Conservation (phyloP, 2,888 invertebrate species). For the Slavum lentiscoides region DNA sequence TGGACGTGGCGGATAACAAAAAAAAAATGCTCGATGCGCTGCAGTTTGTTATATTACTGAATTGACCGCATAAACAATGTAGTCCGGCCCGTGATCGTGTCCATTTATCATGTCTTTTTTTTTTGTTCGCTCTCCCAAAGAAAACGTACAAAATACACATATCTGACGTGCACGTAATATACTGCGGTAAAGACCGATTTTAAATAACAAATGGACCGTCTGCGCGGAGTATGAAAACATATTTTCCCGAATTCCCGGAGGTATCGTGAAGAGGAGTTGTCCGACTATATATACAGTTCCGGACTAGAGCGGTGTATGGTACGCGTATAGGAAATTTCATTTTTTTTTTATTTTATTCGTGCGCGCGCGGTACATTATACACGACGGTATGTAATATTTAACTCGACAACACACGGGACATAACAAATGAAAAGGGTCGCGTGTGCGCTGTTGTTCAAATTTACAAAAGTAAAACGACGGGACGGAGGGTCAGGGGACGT, state of each 20-base stretch:
- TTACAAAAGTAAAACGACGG: slow-evolving; percentile 35
- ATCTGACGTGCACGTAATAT: not conserved
- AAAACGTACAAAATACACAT: not conserved
- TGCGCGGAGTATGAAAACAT: not conserved
- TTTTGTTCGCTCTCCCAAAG: not conserved
- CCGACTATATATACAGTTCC: not conserved
- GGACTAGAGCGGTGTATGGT: not conserved
- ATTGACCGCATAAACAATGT: not conserved
- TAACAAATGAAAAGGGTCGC: slow-evolving; percentile 38
- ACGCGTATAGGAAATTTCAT: slow-evolving; percentile 5
- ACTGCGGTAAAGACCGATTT: slow-evolving; percentile 2
- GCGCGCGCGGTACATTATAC: not conserved
- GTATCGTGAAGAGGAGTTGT: slow-evolving; percentile 11
- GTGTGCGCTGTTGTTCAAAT: slow-evolving; percentile 32
- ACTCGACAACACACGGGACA: slow-evolving; percentile 14
- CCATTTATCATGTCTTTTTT: slow-evolving; percentile 6
- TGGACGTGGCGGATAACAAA: no score
- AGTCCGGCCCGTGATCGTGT: not conserved
- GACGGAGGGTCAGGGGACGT: slow-evolving; percentile 27
- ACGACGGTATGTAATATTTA: not conserved
- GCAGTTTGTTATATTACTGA: not conserved
- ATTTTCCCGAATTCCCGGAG: slow-evolving; percentile 20
- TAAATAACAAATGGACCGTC: slow-evolving; percentile 32
- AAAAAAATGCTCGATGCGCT: not conserved
- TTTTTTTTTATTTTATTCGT: slow-evolving; percentile 28